These are phyloP conservation scores for Upupa epops DNA, from an alignment of 2,113 vertebrate species.

Conservation along the genomic window DNA sequence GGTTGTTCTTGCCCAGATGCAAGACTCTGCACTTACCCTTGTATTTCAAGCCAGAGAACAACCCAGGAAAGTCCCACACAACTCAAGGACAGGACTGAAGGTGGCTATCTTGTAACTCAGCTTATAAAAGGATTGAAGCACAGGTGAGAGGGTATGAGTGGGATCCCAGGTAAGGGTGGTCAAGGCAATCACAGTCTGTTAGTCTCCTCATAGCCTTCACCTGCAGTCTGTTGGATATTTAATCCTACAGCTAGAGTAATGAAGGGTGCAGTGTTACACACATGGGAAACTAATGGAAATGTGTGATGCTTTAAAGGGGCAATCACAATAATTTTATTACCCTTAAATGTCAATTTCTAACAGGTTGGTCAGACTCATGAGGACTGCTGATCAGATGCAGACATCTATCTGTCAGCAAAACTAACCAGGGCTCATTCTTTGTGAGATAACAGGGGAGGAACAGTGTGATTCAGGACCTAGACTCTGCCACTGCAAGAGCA, in stretches of 20 bases:
- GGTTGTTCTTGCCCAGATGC: too few species aligned
- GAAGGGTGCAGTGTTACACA: neutral
- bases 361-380: neutral
- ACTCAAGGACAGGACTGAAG: rapidly evolving
- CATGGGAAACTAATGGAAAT: neutral
- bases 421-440: neutral
- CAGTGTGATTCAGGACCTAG: neutral
- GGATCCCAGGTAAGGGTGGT: neutral
- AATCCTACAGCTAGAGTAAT: neutral
- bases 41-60: rapidly evolving
- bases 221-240: neutral
- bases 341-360: neutral
- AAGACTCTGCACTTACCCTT: too few species aligned
- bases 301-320: rapidly evolving
- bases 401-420: neutral
- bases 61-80: rapidly evolving
- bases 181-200: neutral
- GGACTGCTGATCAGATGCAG: neutral
- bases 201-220: neutral
- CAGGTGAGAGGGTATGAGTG: neutral
- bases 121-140: rapidly evolving
- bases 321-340: neutral
- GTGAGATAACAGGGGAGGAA: neutral
- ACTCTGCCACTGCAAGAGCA: neutral
- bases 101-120: rapidly evolving